Base-by-base conservation (phyloP, 2,797 vertebrate genomes). In the Sebastes cheni region DNA sequence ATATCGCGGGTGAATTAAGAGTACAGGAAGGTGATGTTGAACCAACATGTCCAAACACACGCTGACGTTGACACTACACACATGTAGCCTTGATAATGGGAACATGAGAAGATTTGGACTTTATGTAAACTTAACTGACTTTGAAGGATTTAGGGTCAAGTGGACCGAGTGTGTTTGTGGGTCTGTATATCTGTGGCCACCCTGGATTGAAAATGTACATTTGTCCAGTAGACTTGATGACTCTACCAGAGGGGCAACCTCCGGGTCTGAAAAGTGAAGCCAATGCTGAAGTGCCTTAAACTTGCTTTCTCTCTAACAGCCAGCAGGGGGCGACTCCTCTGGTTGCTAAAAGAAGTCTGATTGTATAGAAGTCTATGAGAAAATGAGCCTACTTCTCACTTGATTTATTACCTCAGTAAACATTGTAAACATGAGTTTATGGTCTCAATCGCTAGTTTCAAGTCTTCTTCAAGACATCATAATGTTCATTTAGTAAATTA, bases 31-130 rank as follows among this genome's bases (percentile, higher is more conserved):
- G 86, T 80, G 89, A 89, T 85, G 89, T 82, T 86, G 81, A 84
- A 90, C 8, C 14, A 29, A 46, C 62, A 83, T 8, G 89, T 90
- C 90, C 85, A 91, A 92, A 92, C 81, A 90, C 36, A 67, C 6
- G 13, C 25, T 8, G 69, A 46, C 30, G 56, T 77, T 86, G 86
- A 84, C 66, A 32, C 67, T 67, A 22, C 58, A 52, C 90, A 89
- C 71, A 78, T 69, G 86, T 59, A 68, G 52, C 67, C 54, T 61
- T 67, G 8, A 65, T 29, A 13, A 70, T 30, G 59, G 27, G 56
- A 86, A 36, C 77, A 73, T 72, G 77, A 65, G 36, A 70, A 30
- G 76, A 46, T 72, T 72, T 77, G 66, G 64, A 52, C 50, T 54
- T 22, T 2, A 4, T 74, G 77, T 90, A 86, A 80, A 86, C 75